Conservation (phyloP, 1,140 invertebrate species). For the Drosophila bifasciata region DNA sequence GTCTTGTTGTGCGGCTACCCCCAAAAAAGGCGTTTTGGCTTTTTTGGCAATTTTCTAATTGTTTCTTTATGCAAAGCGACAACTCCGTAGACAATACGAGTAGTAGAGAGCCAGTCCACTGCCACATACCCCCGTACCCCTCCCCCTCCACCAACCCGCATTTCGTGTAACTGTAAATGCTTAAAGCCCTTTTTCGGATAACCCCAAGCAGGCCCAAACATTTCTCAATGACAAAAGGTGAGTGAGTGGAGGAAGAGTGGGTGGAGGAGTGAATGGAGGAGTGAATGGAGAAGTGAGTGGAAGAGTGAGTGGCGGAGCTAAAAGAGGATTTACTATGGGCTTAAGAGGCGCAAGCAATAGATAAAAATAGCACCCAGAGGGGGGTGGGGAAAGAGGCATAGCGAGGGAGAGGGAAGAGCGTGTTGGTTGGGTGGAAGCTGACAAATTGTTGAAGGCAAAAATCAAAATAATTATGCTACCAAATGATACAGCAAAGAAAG, state of each 20-base stretch:
- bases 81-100: slow-evolving; percentile 33
- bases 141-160: neutral
- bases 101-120: slow-evolving; percentile 4
- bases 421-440: too few relatives aligned
- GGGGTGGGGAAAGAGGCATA: neutral
- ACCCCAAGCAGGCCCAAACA: slow-evolving; percentile 41
- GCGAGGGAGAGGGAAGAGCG: slow-evolving; percentile 1
- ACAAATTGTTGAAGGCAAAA: too few relatives aligned
- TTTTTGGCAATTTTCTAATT: slow-evolving; percentile 81
- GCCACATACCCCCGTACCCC: neutral
- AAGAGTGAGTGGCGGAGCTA: neutral
- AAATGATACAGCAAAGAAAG: too few relatives aligned
- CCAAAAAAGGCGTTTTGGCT: slow-evolving; percentile 73
- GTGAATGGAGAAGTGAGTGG: too few relatives aligned
- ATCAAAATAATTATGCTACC: too few relatives aligned
- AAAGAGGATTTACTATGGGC: slow-evolving; percentile 11
- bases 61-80: slow-evolving; percentile 82
- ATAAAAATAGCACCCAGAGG: slow-evolving; percentile 2
- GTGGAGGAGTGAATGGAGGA: neutral
- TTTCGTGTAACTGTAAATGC: slow-evolving; percentile 60
- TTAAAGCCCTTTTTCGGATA: slow-evolving; percentile 70
- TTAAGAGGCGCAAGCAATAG: slow-evolving; percentile 17
- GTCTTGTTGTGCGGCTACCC: slow-evolving; percentile 64
- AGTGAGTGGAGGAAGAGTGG: neutral
- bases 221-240: slow-evolving; percentile 46